Evolutionary conservation across 2,888 invertebrate genomes (phyloP).

Genomic region (Vesta saturnalis): DNA sequence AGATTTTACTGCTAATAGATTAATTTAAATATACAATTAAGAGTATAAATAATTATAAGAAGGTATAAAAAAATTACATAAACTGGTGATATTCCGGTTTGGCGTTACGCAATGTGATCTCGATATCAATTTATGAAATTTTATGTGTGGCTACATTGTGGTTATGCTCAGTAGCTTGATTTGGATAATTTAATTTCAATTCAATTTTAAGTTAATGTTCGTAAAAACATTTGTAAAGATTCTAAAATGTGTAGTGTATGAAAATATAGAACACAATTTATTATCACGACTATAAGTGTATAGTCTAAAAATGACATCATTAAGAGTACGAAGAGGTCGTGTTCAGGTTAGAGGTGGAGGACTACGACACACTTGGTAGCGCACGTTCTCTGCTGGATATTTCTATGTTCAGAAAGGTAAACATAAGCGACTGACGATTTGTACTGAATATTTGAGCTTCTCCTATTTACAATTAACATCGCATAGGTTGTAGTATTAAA

Average conservation of each 20-base stretch:
- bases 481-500: slow-evolving; percentile 14
- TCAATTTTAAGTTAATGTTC: not conserved
- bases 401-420: slow-evolving; percentile 27
- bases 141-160: not conserved
- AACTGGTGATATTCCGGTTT: not conserved
- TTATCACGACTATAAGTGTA: slow-evolving; percentile 29
- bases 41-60: too few relatives aligned
- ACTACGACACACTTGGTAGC: slow-evolving; percentile 36
- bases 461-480: slow-evolving; percentile 18
- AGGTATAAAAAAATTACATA: too few relatives aligned
- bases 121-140: not conserved
- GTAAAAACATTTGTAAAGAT: too few relatives aligned
- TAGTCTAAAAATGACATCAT: slow-evolving; percentile 33
- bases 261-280: slow-evolving; percentile 22
- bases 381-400: slow-evolving; percentile 38
- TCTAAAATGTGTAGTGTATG: not conserved
- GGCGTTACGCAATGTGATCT: not conserved
- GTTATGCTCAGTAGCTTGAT: not conserved
- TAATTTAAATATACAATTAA: too few relatives aligned
- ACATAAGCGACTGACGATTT: slow-evolving; percentile 28
- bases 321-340: slow-evolving; percentile 31
- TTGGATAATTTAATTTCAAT: not conserved
- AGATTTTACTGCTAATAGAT: too few relatives aligned
- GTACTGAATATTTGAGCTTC: slow-evolving; percentile 32
- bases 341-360: slow-evolving; percentile 37